Evolutionary conservation across 92 coral and sea anemone genomes (phyloP), one percentile per base, ranked within the genome.

Genomic region (Ricordea florida): DNA sequence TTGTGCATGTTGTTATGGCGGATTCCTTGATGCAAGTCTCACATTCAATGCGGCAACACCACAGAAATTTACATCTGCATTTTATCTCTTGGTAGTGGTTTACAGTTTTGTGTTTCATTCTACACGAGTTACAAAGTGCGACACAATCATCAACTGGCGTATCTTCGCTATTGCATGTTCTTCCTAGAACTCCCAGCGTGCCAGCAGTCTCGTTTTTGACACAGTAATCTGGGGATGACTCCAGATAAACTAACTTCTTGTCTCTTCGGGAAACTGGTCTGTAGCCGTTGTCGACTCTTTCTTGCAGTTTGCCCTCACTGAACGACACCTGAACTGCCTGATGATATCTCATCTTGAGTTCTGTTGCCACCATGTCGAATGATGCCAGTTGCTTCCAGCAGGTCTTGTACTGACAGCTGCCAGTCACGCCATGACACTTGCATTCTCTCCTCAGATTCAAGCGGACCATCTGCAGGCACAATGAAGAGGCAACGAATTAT

Each of bases 371-470:
- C 29, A 74, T 51, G 62, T 85, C 80, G 59, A 90, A 90, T 10
- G 97, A 85, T 21, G 85, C 56, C 72, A 90, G 80, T 21, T 85
- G 58, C 18, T 72, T 87, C 93, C 93, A 90, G 69, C 97, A 90
- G 14, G 93, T 90, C 46, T 85, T 73, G 9, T 87, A 81, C 0
- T 88, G 72, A 49, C 97, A 90, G 14, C 92, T 87, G 13, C 97
- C 97, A 1, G 97, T 87, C 2, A 90, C 93, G 0, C 97, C 97
- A 30, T 90, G 97, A 49, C 97, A 90, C 46, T 90, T 90, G 69
- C 97, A 90, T 50, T 78, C 87, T 15, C n/a, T n/a, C n/a, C n/a
- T n/a, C n/a, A n/a, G n/a, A n/a, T n/a, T n/a, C n/a, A n/a, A n/a
- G n/a, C n/a, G n/a, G n/a, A n/a, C n/a, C n/a, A n/a, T n/a, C n/a